Conservation (phyloP, 2,113 vertebrate species). For the Hemichromis elongatus region DNA sequence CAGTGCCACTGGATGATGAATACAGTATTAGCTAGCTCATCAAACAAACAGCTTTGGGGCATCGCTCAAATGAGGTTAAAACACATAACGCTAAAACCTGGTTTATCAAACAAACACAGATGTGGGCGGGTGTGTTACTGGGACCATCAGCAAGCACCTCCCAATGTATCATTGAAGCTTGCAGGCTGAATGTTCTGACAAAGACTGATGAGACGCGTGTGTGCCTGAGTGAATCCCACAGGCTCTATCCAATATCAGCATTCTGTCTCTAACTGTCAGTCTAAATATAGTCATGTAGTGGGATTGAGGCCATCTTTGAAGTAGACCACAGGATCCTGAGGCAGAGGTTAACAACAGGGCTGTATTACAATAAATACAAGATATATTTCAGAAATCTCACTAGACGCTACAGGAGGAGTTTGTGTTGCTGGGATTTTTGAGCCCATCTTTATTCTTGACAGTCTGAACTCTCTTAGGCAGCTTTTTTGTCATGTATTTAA, state of each 20-base stretch:
- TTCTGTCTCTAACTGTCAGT: not conserved
- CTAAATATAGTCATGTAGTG: constrained; percentile 39
- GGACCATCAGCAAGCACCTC: not conserved
- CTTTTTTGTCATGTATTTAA: too few relatives aligned
- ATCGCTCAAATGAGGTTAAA: not conserved
- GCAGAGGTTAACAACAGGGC: not conserved
- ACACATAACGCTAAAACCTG: not conserved
- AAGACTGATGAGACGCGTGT: not conserved
- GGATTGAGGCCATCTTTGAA: not conserved
- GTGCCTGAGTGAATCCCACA: constrained; percentile 15
- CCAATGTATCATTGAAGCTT: not conserved
- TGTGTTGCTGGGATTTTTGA: not conserved
- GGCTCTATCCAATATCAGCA: constrained; percentile 15
- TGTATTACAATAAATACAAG: not conserved
- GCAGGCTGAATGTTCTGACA: constrained; percentile 10
- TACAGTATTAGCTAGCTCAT: not conserved
- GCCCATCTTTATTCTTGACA: not conserved
- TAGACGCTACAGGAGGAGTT: fast-evolving
- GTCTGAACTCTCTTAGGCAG: not conserved
- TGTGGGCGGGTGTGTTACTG: not conserved
- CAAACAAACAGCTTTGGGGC: not conserved
- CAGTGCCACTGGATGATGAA: not conserved
- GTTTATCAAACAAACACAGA: not conserved
- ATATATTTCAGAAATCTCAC: not conserved
- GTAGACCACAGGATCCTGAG: not conserved